phyloP scores from a whole-genome alignment of 2,113 vertebrate species.

The Chiloscyllium plagiosum region DNA sequence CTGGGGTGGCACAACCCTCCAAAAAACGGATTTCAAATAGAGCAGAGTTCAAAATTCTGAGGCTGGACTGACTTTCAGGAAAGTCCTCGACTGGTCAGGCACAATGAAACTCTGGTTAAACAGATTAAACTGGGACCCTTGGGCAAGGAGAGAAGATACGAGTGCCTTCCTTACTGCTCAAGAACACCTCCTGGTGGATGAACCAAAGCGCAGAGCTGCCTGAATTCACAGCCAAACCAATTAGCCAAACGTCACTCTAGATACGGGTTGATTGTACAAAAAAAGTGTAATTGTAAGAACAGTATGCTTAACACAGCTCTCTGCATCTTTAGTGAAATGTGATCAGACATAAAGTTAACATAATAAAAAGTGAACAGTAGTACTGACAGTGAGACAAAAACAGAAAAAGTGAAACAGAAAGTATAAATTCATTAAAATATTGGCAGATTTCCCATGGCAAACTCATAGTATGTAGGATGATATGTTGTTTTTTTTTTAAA shows the following conservation, averaged over 20 bases:
- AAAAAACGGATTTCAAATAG: background rate
- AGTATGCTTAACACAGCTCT: background rate
- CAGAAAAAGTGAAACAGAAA: conserved; percentile 4
- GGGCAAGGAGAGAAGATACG: background rate
- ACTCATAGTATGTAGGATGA: background rate
- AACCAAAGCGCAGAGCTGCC: background rate
- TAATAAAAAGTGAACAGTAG: background rate
- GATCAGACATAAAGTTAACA: background rate
- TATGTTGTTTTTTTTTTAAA: background rate
- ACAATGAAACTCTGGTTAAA: background rate
- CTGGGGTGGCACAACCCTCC: conserved; percentile 10
- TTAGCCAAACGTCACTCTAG: background rate
- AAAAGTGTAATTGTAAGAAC: background rate
- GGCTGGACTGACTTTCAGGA: background rate
- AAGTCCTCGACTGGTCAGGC: background rate
- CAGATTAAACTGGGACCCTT: background rate
- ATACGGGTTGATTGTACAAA: background rate
- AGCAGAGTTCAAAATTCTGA: background rate
- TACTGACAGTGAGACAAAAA: background rate
- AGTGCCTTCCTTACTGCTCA: background rate
- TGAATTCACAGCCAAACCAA: background rate
- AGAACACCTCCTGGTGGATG: conserved; percentile 14
- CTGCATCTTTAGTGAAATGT: background rate
- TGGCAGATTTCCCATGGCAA: background rate
- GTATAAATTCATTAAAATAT: conserved; percentile 16